Percentiles rank a stretch among this genome's conserved stretches.
phyloP scores from a whole-genome alignment of 1,140 invertebrate genomes.

The Saccostrea glomerata region DNA sequence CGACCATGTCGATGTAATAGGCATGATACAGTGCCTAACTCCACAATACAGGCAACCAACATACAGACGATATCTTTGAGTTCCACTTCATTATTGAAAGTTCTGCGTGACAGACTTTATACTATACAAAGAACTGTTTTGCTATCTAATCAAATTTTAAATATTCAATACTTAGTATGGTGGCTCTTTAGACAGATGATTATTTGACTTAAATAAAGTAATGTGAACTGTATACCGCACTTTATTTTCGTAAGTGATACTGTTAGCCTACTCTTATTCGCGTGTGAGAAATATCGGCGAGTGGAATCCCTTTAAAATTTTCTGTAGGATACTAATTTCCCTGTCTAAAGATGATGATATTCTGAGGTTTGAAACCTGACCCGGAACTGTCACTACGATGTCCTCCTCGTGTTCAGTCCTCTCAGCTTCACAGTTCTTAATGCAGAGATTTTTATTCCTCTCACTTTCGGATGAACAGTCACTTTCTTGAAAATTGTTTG shows the following conservation, averaged over 20 bases:
- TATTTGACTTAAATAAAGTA: too few relatives aligned
- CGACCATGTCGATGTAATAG: background rate
- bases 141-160: too few relatives aligned
- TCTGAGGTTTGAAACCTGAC: background rate
- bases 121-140: too few relatives aligned
- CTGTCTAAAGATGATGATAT: background rate
- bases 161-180: too few relatives aligned
- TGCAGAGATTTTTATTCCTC: background rate
- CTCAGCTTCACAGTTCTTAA: background rate
- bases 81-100: background rate
- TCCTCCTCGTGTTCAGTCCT: background rate
- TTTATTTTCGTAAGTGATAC: too few relatives aligned
- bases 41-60: constrained; percentile 49
- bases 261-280: too few relatives aligned
- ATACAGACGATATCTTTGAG: constrained; percentile 35
- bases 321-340: background rate
- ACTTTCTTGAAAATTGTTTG: background rate
- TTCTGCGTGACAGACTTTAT: background rate
- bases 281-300: background rate
- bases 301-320: background rate
- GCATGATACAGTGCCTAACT: background rate
- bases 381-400: background rate
- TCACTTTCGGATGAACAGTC: background rate
- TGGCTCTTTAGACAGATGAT: too few relatives aligned
- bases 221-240: too few relatives aligned